Evolutionary conservation across 2,888 invertebrate species (phyloP).

Genomic region (Drosophila kuntzei): DNA sequence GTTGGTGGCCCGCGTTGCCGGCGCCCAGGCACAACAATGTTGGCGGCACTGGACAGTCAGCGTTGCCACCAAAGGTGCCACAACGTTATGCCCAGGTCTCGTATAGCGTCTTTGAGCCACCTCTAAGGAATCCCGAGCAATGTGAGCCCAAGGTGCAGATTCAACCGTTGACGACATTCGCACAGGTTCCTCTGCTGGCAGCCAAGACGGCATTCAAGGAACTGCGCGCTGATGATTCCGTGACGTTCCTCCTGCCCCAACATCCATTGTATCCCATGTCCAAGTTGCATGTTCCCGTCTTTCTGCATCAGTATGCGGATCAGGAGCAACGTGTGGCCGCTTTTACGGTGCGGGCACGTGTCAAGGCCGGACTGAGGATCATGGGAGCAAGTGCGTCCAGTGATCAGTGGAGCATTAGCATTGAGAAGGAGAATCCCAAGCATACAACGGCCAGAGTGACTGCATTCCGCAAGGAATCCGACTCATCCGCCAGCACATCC

Average conservation of each 20-base stretch:
- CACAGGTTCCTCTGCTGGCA: constrained; percentile 90
- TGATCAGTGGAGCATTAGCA: constrained; percentile 94
- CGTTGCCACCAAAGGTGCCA: constrained; percentile 87
- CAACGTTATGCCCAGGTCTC: constrained; percentile 92
- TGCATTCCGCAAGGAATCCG: constrained; percentile 89
- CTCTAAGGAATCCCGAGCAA: constrained; percentile 88
- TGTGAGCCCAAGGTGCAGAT: constrained; percentile 92
- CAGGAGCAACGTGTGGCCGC: constrained; percentile 90
- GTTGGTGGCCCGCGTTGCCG: constrained; percentile 94
- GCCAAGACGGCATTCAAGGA: constrained; percentile 94
- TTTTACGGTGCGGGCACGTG: constrained; percentile 95
- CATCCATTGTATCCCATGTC: constrained; percentile 95
- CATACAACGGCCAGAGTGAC: constrained; percentile 96
- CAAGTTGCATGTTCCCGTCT: constrained; percentile 95
- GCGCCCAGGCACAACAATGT: constrained; percentile 86
- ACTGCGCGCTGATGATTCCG: constrained; percentile 92
- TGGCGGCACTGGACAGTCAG: constrained; percentile 8
- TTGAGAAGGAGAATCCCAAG: constrained; percentile 92
- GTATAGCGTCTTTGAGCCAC: constrained; percentile 95
- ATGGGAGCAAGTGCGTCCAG: constrained; percentile 92
- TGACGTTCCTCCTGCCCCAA: constrained; percentile 94
- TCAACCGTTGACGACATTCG: constrained; percentile 89
- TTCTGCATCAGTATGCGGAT: constrained; percentile 90
- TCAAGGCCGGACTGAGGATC: constrained; percentile 94
- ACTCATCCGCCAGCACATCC: constrained; percentile 47